Evolutionary conservation across 2,888 invertebrate species (phyloP), one percentile per base, ranked within the genome.

Genomic region (Dexiosoma caninum): DNA sequence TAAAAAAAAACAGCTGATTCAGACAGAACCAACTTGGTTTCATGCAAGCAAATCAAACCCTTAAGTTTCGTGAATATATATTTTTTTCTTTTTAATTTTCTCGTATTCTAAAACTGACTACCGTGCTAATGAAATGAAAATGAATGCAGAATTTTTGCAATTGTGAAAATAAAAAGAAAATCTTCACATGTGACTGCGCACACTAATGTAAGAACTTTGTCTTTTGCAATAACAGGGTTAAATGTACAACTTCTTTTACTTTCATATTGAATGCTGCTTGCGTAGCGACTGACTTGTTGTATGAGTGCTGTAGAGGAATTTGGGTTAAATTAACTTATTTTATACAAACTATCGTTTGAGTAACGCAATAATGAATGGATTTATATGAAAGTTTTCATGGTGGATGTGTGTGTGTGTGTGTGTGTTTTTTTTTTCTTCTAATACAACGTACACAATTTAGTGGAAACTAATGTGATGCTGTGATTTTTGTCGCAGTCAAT

Each of bases 181-280:
- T n/a, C n/a, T 81, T 81, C 81, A 77, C 72, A 81, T 77, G 72
- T 81, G 81, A 81, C 72, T 81, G 81, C 69, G 69, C 72, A 81
- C 77, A 77, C 77, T 81, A 77, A 81, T 81, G 81, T 72, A 69
- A 69, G 72, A 81, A 81, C 67, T 81, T 81, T 69, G 77, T 81
- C 81, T 77, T 81, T 70, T 66, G 21, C n/a, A 21, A 55, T 42
- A 72, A 55, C 72, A 49, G 77, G 72, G 72, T 64, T 64, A 77
- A 55, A 64, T 49, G 32, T 57, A 42, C 37, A 75, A 66, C 66
- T 57, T 59, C 14, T 59, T 51, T 23, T 59, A 4, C 14, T 59
- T 2, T 40, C 27, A 10, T 32, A 32, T 44, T 44, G 2, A 51
- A 53, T 53, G 23, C 35, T 37, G 10, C 40, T 9, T 10, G 23